Conservation (phyloP, 2,888 invertebrate genomes). For the Lysandra coridon region DNA sequence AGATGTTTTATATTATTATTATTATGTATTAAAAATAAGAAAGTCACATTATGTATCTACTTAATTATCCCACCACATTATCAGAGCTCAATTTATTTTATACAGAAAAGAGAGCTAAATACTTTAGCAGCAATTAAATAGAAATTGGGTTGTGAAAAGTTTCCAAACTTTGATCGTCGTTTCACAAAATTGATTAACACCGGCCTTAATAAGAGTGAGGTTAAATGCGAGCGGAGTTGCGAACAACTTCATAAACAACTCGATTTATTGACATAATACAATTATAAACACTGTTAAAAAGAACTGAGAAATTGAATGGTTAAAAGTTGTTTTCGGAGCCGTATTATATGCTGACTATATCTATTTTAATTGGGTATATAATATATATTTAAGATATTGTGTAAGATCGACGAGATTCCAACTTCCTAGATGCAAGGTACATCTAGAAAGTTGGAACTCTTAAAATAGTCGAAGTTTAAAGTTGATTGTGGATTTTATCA, state of each 20-base stretch:
- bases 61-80: neutral
- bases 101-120: neutral
- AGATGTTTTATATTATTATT: too few species aligned
- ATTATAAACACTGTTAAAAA: neutral
- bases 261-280: neutral
- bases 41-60: too few species aligned
- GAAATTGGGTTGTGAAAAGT: slow-evolving; percentile 2
- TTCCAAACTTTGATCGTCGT: neutral
- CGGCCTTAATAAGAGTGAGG: neutral
- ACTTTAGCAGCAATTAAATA: slow-evolving; percentile 6
- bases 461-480: too few species aligned
- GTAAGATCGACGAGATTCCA: too few species aligned
- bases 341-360: too few species aligned
- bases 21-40: too few species aligned
- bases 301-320: neutral
- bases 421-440: too few species aligned
- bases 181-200: slow-evolving; percentile 9
- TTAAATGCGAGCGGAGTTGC: slow-evolving; percentile 1
- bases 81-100: neutral
- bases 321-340: neutral
- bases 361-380: too few species aligned
- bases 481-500: too few species aligned
- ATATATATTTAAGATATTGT: too few species aligned
- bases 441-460: too few species aligned
- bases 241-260: neutral